Percentiles rank a stretch among this genome's conserved stretches.
Conservation (phyloP, 2,888 invertebrate species). For the Neoaliturus tenellus region DNA sequence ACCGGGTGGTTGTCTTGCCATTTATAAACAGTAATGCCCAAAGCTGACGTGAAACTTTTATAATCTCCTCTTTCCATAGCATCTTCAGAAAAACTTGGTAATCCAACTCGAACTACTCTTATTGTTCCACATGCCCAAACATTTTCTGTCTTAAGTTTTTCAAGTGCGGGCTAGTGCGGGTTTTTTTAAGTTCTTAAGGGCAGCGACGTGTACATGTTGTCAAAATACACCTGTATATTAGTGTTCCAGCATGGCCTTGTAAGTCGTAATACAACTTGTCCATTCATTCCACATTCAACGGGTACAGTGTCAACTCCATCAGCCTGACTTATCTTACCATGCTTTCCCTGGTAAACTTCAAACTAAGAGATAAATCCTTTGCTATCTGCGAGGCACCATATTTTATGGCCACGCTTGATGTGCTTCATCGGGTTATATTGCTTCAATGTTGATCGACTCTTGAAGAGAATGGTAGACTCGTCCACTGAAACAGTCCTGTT, state of each 20-base stretch:
- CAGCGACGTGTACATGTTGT: constrained; percentile 42
- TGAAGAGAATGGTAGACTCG: constrained; percentile 57
- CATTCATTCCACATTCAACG: constrained; percentile 33
- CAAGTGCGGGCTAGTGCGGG: constrained; percentile 48
- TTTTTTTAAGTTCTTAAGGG: too few relatives aligned
- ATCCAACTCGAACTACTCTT: not conserved
- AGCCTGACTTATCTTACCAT: not conserved
- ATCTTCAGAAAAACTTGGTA: constrained; percentile 16
- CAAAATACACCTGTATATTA: constrained; percentile 22
- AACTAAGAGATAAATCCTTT: constrained; percentile 52
- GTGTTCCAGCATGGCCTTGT: constrained; percentile 21
- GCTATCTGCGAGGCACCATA: constrained; percentile 56
- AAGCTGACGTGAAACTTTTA: not conserved
- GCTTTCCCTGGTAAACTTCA: constrained; percentile 56
- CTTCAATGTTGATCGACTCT: constrained; percentile 50
- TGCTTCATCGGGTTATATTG: constrained; percentile 55
- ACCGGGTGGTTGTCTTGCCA: constrained; percentile 47
- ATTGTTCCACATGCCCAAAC: constrained; percentile 38
- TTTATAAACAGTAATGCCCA: constrained; percentile 15
- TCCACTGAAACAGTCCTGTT: constrained; percentile 55
- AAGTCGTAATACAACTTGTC: constrained; percentile 43
- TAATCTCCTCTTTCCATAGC: constrained; percentile 25
- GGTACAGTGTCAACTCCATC: constrained; percentile 27
- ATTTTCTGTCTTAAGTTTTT: constrained; percentile 38
- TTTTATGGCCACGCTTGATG: constrained; percentile 46